phyloP scores from a whole-genome alignment of 2,888 invertebrate species.

The Helicoverpa assulta region DNA sequence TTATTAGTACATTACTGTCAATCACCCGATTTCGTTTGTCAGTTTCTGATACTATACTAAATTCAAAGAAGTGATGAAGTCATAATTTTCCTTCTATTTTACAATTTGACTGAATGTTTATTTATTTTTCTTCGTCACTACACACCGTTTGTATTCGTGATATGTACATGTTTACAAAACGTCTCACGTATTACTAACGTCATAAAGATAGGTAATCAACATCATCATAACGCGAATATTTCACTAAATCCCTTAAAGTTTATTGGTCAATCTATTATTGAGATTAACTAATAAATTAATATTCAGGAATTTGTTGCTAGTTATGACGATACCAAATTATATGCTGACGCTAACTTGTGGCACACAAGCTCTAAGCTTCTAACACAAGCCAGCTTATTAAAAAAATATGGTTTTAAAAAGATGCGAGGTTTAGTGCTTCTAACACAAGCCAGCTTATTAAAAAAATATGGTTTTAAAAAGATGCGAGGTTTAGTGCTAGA shows the following conservation, averaged over 20 bases:
- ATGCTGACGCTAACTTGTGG: neutral
- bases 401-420: no score
- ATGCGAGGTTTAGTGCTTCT: no score
- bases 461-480: no score
- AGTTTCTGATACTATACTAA: slow-evolving; percentile 26
- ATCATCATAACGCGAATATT: slow-evolving; percentile 19
- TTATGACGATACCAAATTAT: slow-evolving; percentile 27
- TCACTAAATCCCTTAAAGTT: slow-evolving; percentile 41
- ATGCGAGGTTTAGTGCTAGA: no score
- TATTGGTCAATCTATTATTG: slow-evolving; percentile 38
- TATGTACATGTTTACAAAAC: slow-evolving; percentile 28
- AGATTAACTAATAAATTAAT: slow-evolving; percentile 32
- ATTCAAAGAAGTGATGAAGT: slow-evolving; percentile 35
- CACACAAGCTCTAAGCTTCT: no score
- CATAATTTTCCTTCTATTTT: slow-evolving; percentile 35
- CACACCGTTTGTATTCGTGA: slow-evolving; percentile 51
- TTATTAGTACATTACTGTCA: slow-evolving; percentile 48
- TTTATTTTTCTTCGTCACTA: slow-evolving; percentile 54
- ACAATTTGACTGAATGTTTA: slow-evolving; percentile 49
- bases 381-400: no score
- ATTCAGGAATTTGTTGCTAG: slow-evolving; percentile 10
- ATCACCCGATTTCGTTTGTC: slow-evolving; percentile 36
- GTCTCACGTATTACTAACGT: slow-evolving; percentile 10
- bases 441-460: no score
- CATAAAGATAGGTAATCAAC: slow-evolving; percentile 40